Conservation (phyloP, 2,888 invertebrate genomes). For the Volucella bombylans region DNA sequence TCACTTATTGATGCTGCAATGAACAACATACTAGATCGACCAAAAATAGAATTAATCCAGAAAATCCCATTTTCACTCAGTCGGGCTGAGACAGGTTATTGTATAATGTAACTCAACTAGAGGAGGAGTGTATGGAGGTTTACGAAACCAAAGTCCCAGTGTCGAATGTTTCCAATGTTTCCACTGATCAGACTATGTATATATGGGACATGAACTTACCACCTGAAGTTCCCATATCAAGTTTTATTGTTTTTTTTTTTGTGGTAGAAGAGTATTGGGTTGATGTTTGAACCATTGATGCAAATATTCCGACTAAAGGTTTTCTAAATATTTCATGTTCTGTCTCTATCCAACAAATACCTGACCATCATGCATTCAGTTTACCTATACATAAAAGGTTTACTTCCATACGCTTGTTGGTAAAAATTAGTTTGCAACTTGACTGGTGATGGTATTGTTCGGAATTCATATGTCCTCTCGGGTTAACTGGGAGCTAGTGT, state of each 20-base stretch:
- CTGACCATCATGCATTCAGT: constrained; percentile 18
- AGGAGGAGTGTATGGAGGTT: too few species aligned
- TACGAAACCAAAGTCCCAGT: too few species aligned
- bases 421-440: constrained; percentile 23
- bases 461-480: too few species aligned
- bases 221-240: neutral
- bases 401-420: constrained; percentile 11
- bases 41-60: constrained; percentile 38
- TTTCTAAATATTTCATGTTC: constrained; percentile 29
- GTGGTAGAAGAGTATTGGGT: neutral
- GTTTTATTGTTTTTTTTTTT: neutral
- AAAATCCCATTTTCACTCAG: constrained; percentile 35
- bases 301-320: constrained; percentile 14
- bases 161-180: neutral
- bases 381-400: constrained; percentile 2
- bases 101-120: neutral
- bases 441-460: too few species aligned
- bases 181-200: neutral
- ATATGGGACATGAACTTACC: neutral
- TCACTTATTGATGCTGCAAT: constrained; percentile 10
- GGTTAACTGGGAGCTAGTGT: neutral
- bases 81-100: neutral
- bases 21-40: constrained; percentile 25
- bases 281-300: neutral
- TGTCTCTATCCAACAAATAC: constrained; percentile 8